These are phyloP conservation scores for Tyrophagus putrescentiae DNA, from an alignment of 1,140 invertebrate species.

Conservation along the genomic window DNA sequence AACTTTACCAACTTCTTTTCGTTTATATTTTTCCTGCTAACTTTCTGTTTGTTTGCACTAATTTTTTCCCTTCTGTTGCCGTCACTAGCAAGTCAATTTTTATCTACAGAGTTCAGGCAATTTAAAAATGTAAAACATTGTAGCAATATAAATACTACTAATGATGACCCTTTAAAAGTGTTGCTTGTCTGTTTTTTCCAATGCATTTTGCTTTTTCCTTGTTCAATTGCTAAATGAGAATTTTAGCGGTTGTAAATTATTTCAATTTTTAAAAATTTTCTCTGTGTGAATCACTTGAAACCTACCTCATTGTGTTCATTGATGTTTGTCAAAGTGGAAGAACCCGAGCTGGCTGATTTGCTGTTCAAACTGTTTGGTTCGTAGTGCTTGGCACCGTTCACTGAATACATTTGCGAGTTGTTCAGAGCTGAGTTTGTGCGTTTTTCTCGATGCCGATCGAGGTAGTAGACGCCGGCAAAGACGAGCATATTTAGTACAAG, in stretches of 20 bases:
- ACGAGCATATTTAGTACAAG: slow-evolving; percentile 78
- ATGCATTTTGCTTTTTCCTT: not conserved
- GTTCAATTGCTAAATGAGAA: not conserved
- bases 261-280: not conserved
- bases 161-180: no score
- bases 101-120: no score
- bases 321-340: not conserved
- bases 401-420: not conserved
- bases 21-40: no score
- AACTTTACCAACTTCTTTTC: no score
- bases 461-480: slow-evolving; percentile 75
- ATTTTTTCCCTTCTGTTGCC: no score
- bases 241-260: not conserved
- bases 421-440: not conserved
- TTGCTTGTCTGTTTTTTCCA: no score
- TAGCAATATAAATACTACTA: no score
- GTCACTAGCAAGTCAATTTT: no score
- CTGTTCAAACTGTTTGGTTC: not conserved
- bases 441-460: slow-evolving; percentile 39
- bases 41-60: no score
- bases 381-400: not conserved
- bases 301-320: not conserved
- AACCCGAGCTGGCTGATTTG: not conserved
- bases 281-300: not conserved
- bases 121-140: no score